These are phyloP conservation scores for Grammomys surdaster DNA, from an alignment of 2,113 vertebrate species.

Conservation along the genomic window DNA sequence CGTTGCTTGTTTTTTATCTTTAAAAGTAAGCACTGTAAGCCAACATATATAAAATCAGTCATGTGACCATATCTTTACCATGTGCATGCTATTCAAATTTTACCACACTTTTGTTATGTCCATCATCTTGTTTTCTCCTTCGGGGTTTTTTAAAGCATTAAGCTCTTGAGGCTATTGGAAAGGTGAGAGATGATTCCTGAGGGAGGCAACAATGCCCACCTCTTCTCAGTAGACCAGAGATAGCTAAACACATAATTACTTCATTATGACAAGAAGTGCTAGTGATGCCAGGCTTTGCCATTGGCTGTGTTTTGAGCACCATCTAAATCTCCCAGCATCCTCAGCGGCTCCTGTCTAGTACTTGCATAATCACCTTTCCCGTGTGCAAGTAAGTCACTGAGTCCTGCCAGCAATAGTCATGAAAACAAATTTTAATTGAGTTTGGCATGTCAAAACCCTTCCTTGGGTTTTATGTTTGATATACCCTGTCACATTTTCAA, in stretches of 20 bases:
- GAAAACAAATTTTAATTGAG: slow-evolving; percentile 81
- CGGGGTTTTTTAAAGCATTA: slow-evolving; percentile 35
- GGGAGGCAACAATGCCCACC: background rate
- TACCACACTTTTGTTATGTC: slow-evolving; percentile 27
- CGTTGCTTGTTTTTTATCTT: background rate
- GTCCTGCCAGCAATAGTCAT: slow-evolving; percentile 67
- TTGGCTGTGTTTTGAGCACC: slow-evolving; percentile 41
- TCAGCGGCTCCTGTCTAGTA: slow-evolving; percentile 51
- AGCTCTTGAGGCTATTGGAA: background rate
- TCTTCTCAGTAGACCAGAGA: slow-evolving; percentile 1
- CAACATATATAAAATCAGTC: background rate
- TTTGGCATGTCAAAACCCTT: slow-evolving; percentile 78
- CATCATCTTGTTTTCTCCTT: slow-evolving; percentile 28
- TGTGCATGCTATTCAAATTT: background rate
- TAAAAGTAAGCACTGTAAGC: background rate
- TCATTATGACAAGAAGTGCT: slow-evolving; percentile 52
- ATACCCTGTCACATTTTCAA: slow-evolving; percentile 73
- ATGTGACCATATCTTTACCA: background rate
- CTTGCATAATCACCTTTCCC: slow-evolving; percentile 72
- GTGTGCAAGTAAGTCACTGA: slow-evolving; percentile 65
- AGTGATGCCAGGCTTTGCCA: slow-evolving; percentile 5
- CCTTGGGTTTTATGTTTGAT: slow-evolving; percentile 78
- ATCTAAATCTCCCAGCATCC: slow-evolving; percentile 57
- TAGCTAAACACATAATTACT: slow-evolving; percentile 52
- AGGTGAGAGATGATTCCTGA: background rate